These are phyloP conservation scores for Beris chalybata DNA, from an alignment of 2,888 invertebrate species.

Conservation along the genomic window DNA sequence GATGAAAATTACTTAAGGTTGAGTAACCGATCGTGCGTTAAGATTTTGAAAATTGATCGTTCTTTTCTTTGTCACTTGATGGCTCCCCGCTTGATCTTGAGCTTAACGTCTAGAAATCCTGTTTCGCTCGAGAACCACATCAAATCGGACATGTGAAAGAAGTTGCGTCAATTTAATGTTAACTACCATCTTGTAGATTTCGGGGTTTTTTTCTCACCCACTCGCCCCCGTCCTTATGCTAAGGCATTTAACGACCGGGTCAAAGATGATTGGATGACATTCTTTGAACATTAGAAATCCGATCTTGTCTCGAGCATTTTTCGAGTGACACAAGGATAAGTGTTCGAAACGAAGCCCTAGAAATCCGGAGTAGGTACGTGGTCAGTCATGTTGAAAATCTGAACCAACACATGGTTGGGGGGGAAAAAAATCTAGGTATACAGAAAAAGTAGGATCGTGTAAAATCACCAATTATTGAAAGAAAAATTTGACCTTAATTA, in stretches of 20 bases:
- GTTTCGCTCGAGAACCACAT: constrained; percentile 28
- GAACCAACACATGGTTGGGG: too few relatives aligned
- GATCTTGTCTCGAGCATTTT: constrained; percentile 21
- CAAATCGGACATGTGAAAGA: constrained; percentile 29
- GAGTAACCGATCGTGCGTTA: constrained; percentile 36
- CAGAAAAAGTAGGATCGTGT: too few relatives aligned
- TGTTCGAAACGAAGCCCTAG: constrained; percentile 26
- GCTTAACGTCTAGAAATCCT: constrained; percentile 30
- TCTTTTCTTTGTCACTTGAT: constrained; percentile 38
- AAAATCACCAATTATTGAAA: too few relatives aligned
- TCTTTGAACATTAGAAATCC: constrained; percentile 28
- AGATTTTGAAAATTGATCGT: constrained; percentile 38
- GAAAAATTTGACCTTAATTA: too few relatives aligned
- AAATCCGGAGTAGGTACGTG: constrained; percentile 12
- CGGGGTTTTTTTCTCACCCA: not conserved
- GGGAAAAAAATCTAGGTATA: too few relatives aligned
- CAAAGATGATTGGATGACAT: constrained; percentile 28
- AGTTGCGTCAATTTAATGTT: constrained; percentile 21
- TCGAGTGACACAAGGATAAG: constrained; percentile 7
- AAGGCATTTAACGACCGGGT: constrained; percentile 19
- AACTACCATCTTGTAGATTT: constrained; percentile 7
- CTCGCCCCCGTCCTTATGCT: constrained; percentile 13
- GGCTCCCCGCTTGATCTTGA: constrained; percentile 25
- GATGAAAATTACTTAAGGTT: not conserved
- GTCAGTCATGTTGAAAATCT: constrained; percentile 22